Evolutionary conservation across 2,888 invertebrate species (phyloP), one percentile per base, ranked within the genome.

Genomic region (Netelia inedita): DNA sequence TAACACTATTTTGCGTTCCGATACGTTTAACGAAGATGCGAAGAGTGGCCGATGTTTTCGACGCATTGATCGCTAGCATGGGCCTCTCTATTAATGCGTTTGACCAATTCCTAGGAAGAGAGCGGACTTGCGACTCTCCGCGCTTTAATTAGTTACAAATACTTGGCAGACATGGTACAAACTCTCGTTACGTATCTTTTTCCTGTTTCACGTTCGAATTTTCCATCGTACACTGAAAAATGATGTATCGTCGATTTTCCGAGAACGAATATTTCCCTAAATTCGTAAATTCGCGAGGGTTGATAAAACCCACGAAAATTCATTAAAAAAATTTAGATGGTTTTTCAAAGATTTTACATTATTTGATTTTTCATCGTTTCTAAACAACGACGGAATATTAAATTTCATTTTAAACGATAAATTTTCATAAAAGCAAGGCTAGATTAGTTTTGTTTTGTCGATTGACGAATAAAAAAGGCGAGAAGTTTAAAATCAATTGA

Each of bases 61-160:
- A 43, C 43, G 23, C 46, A 83, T 86, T 78, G 80, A 85, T 80
- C 80, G 63, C 76, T 57, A 72, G 21, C 53, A 71, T 75, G 65
- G 75, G 8, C 73, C 63, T 41, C 57, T 75, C 82, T 78, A 79
- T 80, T 80, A 66, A 61, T 53, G 78, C 83, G 75, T 83, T 89
- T 89, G 90, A 89, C 91, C 87, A 89, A 85, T 87, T 87, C 85
- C 85, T 87, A 85, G 85, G 50, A 85, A 35, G 35, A 35, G 89
- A 85, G 82, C 79, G 86, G 80, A 88, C 87, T 89, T 85, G 87
- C 87, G 81, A 90, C 90, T 87, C 86, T 85, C 82, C 86, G 68
- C 23, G 83, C 87, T 89, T 91, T 91, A 91, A 93, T 93, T 92
- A 91, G 92, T 93, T 92, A 92, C 91, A 93, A 93, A 93, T 93